phyloP scores from a whole-genome alignment of 2,797 vertebrate genomes.

The Phrynocephalus guinanensis region DNA sequence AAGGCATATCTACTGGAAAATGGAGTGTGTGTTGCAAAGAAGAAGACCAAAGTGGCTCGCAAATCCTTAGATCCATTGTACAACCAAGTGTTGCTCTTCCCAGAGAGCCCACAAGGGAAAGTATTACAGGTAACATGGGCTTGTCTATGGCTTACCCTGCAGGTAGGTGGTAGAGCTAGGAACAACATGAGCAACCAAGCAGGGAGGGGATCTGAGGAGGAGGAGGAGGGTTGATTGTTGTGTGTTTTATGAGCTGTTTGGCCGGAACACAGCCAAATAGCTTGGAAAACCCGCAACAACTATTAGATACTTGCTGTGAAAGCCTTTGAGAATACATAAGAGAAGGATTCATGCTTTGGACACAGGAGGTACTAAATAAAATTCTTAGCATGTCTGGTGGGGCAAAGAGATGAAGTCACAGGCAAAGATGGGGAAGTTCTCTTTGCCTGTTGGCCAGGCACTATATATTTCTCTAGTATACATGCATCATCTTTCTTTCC shows the following conservation, averaged over 20 bases:
- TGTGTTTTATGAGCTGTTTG: background rate
- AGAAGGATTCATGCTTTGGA: background rate
- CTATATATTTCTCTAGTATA: background rate
- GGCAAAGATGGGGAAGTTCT: background rate
- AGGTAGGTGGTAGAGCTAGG: background rate
- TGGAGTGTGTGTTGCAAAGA: slow-evolving; percentile 93
- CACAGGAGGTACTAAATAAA: background rate
- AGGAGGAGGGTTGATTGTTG: background rate
- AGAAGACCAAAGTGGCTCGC: slow-evolving; percentile 96
- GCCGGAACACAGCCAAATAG: too few relatives aligned
- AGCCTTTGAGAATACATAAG: too few relatives aligned
- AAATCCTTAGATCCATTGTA: slow-evolving; percentile 97
- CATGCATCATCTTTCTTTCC: background rate
- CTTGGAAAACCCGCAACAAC: too few relatives aligned
- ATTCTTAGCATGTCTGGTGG: background rate
- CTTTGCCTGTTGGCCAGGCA: background rate
- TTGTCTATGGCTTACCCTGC: background rate
- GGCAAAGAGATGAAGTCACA: background rate
- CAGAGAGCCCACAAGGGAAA: slow-evolving; percentile 95
- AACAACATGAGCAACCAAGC: background rate
- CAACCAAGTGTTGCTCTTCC: slow-evolving; percentile 97
- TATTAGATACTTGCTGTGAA: too few relatives aligned
- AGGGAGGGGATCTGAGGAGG: too few relatives aligned
- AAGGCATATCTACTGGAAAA: slow-evolving; percentile 98
- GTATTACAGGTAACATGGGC: slow-evolving; percentile 90